phyloP scores from a whole-genome alignment of 2,797 vertebrate species.

The Siniperca obscura region DNA sequence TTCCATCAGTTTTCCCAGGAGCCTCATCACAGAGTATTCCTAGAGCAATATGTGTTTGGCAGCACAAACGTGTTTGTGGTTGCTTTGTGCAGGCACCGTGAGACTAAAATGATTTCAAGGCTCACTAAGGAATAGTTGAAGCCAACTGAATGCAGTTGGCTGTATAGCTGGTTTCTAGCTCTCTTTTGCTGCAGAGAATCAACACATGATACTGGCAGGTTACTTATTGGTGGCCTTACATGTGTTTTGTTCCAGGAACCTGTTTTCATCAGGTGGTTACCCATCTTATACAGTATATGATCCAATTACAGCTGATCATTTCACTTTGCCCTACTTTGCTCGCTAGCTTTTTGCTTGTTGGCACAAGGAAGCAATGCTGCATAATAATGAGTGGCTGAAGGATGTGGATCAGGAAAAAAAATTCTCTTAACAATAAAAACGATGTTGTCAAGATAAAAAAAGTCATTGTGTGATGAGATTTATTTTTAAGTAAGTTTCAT shows the following conservation, averaged over 20 bases:
- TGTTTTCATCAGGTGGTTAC: neutral
- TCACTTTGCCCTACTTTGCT: neutral
- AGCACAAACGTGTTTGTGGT: neutral
- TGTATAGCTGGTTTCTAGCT: neutral
- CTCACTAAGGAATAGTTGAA: constrained; percentile 24
- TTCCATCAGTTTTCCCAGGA: constrained; percentile 10
- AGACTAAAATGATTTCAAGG: constrained; percentile 19
- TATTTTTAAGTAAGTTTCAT: neutral
- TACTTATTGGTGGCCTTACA: neutral
- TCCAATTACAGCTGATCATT: constrained; percentile 1
- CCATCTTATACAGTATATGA: neutral
- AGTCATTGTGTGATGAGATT: neutral
- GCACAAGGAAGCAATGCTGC: neutral
- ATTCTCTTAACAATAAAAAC: neutral
- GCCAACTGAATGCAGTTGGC: constrained; percentile 4
- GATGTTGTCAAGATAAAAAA: neutral
- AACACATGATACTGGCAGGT: neutral
- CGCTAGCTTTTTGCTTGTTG: neutral
- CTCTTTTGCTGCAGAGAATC: neutral
- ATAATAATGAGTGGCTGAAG: constrained; percentile 5
- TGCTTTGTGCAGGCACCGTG: constrained; percentile 25
- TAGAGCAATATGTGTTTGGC: constrained; percentile 12
- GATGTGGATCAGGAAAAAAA: neutral
- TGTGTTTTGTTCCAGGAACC: neutral
- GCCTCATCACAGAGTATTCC: constrained; percentile 21